Evolutionary conservation across 2,113 vertebrate genomes (phyloP).

Genomic region (Petrocephalus zakoni): DNA sequence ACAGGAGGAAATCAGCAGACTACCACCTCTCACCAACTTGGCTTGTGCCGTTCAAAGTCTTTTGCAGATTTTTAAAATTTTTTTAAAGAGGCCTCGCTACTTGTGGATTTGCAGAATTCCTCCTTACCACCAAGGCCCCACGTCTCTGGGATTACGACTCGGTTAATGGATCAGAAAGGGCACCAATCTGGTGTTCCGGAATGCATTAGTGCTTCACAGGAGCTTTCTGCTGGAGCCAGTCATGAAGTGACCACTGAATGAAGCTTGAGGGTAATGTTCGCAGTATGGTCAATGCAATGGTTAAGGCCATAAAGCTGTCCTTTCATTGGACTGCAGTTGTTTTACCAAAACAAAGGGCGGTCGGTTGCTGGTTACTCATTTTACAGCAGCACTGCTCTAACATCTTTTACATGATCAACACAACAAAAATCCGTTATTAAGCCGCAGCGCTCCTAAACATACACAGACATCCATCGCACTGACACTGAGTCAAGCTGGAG

Average conservation of each 20-base stretch:
- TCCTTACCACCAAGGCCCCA: background rate
- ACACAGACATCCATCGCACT: background rate
- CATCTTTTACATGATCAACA: background rate
- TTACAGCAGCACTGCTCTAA: background rate
- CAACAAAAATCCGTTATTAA: background rate
- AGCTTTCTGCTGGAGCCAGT: background rate
- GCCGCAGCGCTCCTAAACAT: constrained; percentile 7
- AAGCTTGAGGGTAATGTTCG: background rate
- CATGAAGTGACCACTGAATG: background rate
- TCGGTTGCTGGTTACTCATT: background rate
- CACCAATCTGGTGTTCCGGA: background rate
- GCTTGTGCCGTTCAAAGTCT: background rate
- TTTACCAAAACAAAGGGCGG: background rate
- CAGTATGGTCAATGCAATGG: background rate
- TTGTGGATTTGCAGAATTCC: background rate
- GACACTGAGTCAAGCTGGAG: constrained; percentile 8
- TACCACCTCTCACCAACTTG: background rate
- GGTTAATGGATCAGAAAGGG: background rate
- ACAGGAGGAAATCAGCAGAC: background rate
- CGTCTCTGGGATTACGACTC: background rate
- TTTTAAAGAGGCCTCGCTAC: background rate
- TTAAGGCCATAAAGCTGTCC: background rate
- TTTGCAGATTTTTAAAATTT: background rate
- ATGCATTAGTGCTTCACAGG: background rate
- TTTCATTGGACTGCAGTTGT: background rate